Evolutionary conservation across 2,113 vertebrate genomes (phyloP), one percentile per base, ranked within the genome.

Genomic region (Xiphophorus hellerii): DNA sequence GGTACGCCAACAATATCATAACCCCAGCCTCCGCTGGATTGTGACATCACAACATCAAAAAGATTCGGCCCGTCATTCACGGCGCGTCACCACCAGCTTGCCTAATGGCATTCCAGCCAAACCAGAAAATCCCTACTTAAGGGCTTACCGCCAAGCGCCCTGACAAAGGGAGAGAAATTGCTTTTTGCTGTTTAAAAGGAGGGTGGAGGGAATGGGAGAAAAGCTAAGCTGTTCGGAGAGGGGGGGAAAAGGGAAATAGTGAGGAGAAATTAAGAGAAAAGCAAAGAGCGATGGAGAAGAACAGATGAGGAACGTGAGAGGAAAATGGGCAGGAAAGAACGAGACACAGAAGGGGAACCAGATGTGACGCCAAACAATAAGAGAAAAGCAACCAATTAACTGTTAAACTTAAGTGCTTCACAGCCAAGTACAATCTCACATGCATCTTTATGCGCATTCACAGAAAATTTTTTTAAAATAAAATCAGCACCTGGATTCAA

Each of bases 41-140:
- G 90, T 92, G 91, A 93, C 92, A 94, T 93, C 90, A 92, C 69
- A 29, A 91, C 91, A 93, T 93, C 91, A 90, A 92, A 92, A 90
- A 92, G 91, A 93, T 91, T 92, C 86, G 61, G 80, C 80, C 88
- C 84, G 89, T 92, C 92, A 93, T 91, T 91, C 92, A 88, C 74
- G 86, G 89, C 86, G 88, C 90, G 91, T 92, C 93, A 93, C 74
- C 77, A 83, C 79, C 86, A 85, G 90, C 88, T 84, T 64, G 88
- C 89, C 92, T 94, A 94, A 93, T 94, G 93, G 88, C 87, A 92
- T 94, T 93, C 88, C 87, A 85, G 90, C 86, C 89, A 88, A 91
- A 90, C 87, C 90, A 94, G 93, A 93, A 95, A 95, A 94, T 94
- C 92, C 92, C 92, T 92, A 93, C 88, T 94, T 93, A 94, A 90